A percentile compares a stretch with the other conserved stretches of the same genome.
Evolutionary conservation across 2,113 vertebrate species (phyloP).

Genomic region (Prolemur simus): DNA sequence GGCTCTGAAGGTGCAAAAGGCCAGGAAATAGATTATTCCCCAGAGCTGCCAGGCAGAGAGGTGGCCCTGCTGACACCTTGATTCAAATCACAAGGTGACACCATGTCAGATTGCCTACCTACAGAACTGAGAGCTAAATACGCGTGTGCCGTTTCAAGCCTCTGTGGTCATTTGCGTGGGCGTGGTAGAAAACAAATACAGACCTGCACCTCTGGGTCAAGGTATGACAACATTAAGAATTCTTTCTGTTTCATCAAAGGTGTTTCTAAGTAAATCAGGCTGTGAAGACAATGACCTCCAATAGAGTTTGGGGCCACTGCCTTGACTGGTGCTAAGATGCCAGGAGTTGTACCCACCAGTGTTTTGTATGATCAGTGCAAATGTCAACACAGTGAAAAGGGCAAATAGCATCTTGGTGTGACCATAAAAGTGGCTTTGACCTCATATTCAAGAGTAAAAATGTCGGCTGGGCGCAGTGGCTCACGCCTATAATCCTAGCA

Average conservation of each 20-base stretch:
- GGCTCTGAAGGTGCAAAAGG: neutral
- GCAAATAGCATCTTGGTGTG: neutral
- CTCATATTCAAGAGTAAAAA: neutral
- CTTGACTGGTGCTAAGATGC: fast-evolving
- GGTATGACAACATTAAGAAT: neutral
- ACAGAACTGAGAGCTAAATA: neutral
- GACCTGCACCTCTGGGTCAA: neutral
- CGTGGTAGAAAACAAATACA: neutral
- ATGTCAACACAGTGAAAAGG: neutral
- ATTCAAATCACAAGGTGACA: neutral
- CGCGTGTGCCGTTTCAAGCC: neutral
- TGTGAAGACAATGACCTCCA: too few species aligned
- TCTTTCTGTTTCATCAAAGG: neutral
- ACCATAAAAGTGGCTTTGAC: neutral
- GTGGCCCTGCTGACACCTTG: neutral
- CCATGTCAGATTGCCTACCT: neutral
- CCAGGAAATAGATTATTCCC: neutral
- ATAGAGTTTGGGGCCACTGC: fast-evolving
- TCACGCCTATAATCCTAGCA: too few species aligned
- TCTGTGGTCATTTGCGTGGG: neutral
- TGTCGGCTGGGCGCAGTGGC: too few species aligned
- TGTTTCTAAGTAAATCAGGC: neutral
- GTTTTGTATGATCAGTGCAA: neutral
- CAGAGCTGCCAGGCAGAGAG: neutral
- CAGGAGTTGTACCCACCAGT: fast-evolving